These are phyloP conservation scores for Trinorchestia longiramus DNA, from an alignment of 1,140 invertebrate genomes.

Conservation along the genomic window DNA sequence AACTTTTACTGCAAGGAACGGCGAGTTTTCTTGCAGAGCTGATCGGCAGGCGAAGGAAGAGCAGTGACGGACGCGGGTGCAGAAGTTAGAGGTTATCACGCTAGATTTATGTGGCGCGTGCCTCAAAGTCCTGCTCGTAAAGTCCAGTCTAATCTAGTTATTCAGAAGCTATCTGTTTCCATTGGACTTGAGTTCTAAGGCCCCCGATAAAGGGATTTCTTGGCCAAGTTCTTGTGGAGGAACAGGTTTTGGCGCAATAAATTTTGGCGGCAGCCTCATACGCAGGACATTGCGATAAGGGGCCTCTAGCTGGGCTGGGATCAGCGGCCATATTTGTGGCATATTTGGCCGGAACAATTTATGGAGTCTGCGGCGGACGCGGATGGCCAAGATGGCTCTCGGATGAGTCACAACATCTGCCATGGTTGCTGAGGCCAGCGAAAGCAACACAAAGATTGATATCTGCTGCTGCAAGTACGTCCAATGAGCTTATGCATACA, in stretches of 20 bases:
- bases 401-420: neutral
- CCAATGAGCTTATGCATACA: neutral
- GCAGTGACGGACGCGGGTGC: neutral
- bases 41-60: neutral
- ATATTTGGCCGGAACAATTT: neutral
- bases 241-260: slow-evolving; percentile 40
- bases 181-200: slow-evolving; percentile 36
- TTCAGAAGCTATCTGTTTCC: slow-evolving; percentile 53
- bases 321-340: slow-evolving; percentile 31
- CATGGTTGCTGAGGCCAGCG: neutral
- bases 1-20: neutral
- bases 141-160: slow-evolving; percentile 42
- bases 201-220: slow-evolving; percentile 45
- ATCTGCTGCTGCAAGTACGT: neutral
- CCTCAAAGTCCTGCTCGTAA: slow-evolving; percentile 46
- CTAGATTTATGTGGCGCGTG: slow-evolving; percentile 36
- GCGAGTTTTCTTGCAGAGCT: neutral
- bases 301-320: neutral
- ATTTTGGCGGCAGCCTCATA: slow-evolving; percentile 16
- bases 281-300: slow-evolving; percentile 48
- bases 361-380: neutral
- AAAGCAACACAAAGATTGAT: neutral
- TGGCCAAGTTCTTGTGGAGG: slow-evolving; percentile 7
- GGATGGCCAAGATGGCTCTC: neutral
- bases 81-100: slow-evolving; percentile 40